Base-by-base conservation (phyloP, 2,888 invertebrate genomes). In the Lymantria dispar region DNA sequence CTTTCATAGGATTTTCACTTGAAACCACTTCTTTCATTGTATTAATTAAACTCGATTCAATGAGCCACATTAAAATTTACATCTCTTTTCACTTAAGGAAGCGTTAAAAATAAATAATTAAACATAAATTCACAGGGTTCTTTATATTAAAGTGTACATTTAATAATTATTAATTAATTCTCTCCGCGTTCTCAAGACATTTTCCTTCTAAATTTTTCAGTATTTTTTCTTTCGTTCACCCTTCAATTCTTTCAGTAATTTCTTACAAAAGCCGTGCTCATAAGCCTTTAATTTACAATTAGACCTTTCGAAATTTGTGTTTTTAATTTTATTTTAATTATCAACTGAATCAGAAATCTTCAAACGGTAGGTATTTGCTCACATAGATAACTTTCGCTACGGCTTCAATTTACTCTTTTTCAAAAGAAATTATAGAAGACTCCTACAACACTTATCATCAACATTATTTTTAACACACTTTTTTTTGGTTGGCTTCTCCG, bases 271-370 rank as follows among this genome's bases (percentile, higher is more conserved):
- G 48, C 45, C 29, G 47, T 45, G 43, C 46, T 49, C 40, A 50
- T 54, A 56, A 54, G 55, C 68, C 60, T 60, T 57, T 64, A 64
- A 64, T 64, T 68, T 60, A 52, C 48, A 56, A 60, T 62, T 48
- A 53, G 59, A 59, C 38, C 49, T 39, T 43, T 29, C 33, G 52
- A 51, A 50, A 42, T 52, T 60, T 50, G 54, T 50, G 54, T 60
- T 57, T 43, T 39, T 37, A 22, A 22, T 30, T 51, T 33, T 33
- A 33, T 33, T 33, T 33, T 22, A 22, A 22, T 22, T 22, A 22
- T 22, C 22, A 22, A 22, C 22, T 22, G 22, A 22, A 22, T 22
- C 22, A 22, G 5, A 22, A 22, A 22, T 3, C 22, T 22, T 22
- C 3, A 22, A 22, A 22, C 3, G 22, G 22, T 22, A 22, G 22